Conservation (phyloP, 1,140 invertebrate genomes). For the Metopolophium dirhodum region DNA sequence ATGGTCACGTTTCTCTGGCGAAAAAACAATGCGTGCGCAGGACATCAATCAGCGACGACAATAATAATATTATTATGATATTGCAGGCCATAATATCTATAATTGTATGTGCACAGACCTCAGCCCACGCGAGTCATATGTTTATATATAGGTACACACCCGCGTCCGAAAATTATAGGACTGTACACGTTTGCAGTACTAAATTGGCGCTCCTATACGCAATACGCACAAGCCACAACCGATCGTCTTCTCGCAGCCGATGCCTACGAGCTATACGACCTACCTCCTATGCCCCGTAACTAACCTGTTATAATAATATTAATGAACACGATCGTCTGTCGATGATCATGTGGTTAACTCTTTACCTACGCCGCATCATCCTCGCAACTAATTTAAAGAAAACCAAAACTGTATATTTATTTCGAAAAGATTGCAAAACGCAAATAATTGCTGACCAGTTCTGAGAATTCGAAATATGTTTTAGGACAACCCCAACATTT, state of each 20-base stretch:
- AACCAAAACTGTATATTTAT: slow-evolving; percentile 2
- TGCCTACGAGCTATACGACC: neutral
- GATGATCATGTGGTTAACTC: neutral
- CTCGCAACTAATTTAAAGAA: neutral
- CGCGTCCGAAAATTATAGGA: neutral
- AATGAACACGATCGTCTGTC: neutral
- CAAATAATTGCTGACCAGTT: neutral
- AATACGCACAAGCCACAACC: neutral
- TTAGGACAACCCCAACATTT: neutral
- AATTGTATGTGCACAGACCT: neutral
- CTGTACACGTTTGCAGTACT: neutral
- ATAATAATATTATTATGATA: neutral
- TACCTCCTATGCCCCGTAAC: neutral
- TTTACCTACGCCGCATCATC: neutral
- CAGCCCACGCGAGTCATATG: neutral
- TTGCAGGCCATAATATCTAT: neutral
- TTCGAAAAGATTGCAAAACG: neutral
- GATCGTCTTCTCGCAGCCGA: neutral
- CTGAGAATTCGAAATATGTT: neutral
- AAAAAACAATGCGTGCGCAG: neutral
- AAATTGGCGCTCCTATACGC: neutral
- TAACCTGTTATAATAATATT: neutral
- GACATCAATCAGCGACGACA: neutral
- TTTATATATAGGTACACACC: neutral
- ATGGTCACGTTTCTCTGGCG: neutral